These are phyloP conservation scores for Holotrichia oblita DNA, from an alignment of 1,140 invertebrate genomes.

Conservation along the genomic window DNA sequence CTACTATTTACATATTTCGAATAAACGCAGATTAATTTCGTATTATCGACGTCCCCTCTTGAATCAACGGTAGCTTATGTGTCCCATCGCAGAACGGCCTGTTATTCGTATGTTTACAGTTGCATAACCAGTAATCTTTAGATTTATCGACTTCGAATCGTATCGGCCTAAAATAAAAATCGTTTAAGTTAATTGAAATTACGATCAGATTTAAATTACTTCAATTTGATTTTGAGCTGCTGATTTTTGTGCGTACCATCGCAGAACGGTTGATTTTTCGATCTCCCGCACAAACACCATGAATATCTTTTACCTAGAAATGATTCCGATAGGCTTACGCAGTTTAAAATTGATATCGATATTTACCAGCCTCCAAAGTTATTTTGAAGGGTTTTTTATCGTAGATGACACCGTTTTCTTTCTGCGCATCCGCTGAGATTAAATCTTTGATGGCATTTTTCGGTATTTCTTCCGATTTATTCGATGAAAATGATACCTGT, in stretches of 20 bases:
- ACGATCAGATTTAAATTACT: slow-evolving; percentile 59
- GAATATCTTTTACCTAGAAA: slow-evolving; percentile 80
- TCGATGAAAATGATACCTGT: background rate
- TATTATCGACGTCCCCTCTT: slow-evolving; percentile 60
- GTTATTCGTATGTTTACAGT: slow-evolving; percentile 96
- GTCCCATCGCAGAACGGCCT: slow-evolving; percentile 98
- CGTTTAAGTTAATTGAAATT: background rate
- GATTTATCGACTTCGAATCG: slow-evolving; percentile 85
- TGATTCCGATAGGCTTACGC: slow-evolving; percentile 56
- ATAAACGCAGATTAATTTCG: background rate
- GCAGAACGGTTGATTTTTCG: slow-evolving; percentile 93
- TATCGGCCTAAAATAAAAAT: slow-evolving; percentile 72
- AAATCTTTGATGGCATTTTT: slow-evolving; percentile 69
- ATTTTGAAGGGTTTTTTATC: slow-evolving; percentile 92
- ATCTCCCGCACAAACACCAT: slow-evolving; percentile 95
- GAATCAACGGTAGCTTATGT: slow-evolving; percentile 79
- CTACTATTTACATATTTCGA: background rate
- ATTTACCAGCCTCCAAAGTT: slow-evolving; percentile 68
- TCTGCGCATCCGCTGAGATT: slow-evolving; percentile 69
- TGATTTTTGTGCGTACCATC: slow-evolving; percentile 88
- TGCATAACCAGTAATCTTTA: slow-evolving; percentile 97
- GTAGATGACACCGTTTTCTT: slow-evolving; percentile 77
- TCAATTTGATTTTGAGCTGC: slow-evolving; percentile 74
- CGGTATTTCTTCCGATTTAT: slow-evolving; percentile 64
- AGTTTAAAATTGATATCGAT: slow-evolving; percentile 69